Base-by-base conservation (phyloP, 2,113 vertebrate species). In the Pterocles burchelli region DNA sequence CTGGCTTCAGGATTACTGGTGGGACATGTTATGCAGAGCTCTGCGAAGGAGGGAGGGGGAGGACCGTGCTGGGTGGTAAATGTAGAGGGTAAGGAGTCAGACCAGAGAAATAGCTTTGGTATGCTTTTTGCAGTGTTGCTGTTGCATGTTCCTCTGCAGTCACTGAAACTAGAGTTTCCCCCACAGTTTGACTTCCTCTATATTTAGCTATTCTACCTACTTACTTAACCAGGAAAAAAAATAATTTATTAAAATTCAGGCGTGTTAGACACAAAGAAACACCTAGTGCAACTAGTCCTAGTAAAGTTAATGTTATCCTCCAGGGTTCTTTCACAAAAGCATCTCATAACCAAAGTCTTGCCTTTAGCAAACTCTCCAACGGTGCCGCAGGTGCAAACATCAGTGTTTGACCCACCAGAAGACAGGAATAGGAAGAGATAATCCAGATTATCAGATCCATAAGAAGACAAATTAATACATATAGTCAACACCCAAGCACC, bases 171-270 rank as follows among this genome's bases (percentile, higher is more conserved):
- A 57, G 52, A 93, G 38, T 29, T 83, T 48, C 11, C 22, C 19
- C 20, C 31, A 0, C 22, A 52, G 75, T 89, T 70, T 78, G 38
- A n/a, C 48, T 95, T 91, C 24, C 71, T 90, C 95, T 96, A 55
- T 80, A 74, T 91, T 91, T 96, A 93, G 65, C 61, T 71, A 63
- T 24, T 48, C 59, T 94, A 91, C 67, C 67, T 77, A 90, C 75
- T 85, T 87, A 73, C 49, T 62, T 93, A 93, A 94, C 41, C n/a
- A 77, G 68, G 48, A 94, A 59, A 21, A 88, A 71, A 92, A 93
- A 33, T 86, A 72, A 68, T 91, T 81, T 92, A 86, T 86, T 93
- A 85, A 86, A 94, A 93, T 90, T 77, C 48, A 90, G 59, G 33
- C 19, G 2, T 49, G 24, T 85, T 90, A 81, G 82, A 90, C 72